Conservation (phyloP, 1,140 invertebrate species). For the Triops longicaudatus region DNA sequence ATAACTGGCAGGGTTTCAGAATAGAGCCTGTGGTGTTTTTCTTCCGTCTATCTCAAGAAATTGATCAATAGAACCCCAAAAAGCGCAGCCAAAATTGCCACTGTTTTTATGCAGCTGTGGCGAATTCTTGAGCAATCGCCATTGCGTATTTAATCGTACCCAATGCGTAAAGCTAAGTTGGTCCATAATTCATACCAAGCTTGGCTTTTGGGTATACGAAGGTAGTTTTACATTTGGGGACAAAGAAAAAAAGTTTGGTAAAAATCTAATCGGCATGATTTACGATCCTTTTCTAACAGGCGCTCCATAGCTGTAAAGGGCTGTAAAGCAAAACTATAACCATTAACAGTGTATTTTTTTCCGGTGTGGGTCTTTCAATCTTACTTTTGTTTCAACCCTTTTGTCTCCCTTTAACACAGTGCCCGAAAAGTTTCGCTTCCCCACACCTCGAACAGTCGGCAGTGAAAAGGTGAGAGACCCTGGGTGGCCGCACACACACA, state of each 20-base stretch:
- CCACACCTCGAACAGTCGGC: background rate
- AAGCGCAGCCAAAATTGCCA: no score
- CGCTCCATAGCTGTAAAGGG: background rate
- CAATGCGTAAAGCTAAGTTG: background rate
- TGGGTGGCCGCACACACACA: slow-evolving; percentile 13
- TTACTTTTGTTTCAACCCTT: background rate
- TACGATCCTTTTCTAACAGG: background rate
- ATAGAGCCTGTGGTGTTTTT: background rate
- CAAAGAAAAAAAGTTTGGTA: slow-evolving; percentile 38
- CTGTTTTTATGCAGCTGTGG: no score
- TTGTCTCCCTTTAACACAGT: slow-evolving; percentile 4
- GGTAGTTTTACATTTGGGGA: slow-evolving; percentile 49
- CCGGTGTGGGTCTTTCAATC: background rate
- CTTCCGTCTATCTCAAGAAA: background rate
- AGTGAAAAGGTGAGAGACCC: slow-evolving; percentile 1
- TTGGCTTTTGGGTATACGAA: background rate
- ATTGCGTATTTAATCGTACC: background rate
- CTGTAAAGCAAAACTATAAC: slow-evolving; percentile 12
- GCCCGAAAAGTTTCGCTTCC: slow-evolving; percentile 12
- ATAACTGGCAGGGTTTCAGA: slow-evolving; percentile 6
- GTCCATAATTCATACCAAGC: background rate
- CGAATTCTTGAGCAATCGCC: no score
- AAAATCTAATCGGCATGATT: slow-evolving; percentile 9
- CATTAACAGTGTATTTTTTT: background rate
- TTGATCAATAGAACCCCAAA: background rate